These are phyloP conservation scores for Disparrhopalites patrizii DNA, from an alignment of 2,888 invertebrate genomes.

Conservation along the genomic window DNA sequence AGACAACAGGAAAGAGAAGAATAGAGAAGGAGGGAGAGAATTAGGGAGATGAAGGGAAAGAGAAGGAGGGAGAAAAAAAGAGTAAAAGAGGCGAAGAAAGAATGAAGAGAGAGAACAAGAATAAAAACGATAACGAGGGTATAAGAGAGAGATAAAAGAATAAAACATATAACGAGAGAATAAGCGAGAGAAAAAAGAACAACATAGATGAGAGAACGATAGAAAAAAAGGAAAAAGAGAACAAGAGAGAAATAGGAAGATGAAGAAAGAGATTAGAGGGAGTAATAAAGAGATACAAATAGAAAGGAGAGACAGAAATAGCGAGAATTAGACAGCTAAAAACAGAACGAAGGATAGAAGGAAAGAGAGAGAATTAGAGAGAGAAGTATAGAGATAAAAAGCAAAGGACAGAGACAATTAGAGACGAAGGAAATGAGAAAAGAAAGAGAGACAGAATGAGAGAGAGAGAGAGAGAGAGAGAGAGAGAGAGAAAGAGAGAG, in stretches of 20 bases:
- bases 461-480: too few relatives aligned
- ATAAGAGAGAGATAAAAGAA: not conserved
- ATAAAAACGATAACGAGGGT: not conserved
- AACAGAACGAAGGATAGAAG: not conserved
- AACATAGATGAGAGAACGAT: too few relatives aligned
- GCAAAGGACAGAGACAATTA: not conserved
- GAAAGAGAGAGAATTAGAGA: not conserved
- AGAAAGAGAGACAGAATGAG: too few relatives aligned
- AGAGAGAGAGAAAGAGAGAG: too few relatives aligned
- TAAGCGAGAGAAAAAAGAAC: too few relatives aligned
- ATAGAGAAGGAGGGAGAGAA: not conserved
- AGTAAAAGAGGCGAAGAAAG: not conserved
- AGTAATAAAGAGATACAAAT: not conserved
- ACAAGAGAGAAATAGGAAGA: too few relatives aligned
- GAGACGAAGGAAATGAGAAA: too few relatives aligned
- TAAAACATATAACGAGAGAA: conserved; percentile 1
- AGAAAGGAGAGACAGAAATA: not conserved
- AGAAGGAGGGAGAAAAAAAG: not conserved
- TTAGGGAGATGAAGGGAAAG: too few relatives aligned
- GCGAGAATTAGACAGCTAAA: not conserved
- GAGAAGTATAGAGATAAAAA: not conserved
- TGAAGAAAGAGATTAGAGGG: too few relatives aligned
- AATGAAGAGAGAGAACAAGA: not conserved
- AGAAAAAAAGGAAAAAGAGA: too few relatives aligned
- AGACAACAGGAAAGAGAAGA: not conserved